These are phyloP conservation scores for Acanthochromis polyacanthus DNA, from an alignment of 2,113 vertebrate species.

Conservation along the genomic window DNA sequence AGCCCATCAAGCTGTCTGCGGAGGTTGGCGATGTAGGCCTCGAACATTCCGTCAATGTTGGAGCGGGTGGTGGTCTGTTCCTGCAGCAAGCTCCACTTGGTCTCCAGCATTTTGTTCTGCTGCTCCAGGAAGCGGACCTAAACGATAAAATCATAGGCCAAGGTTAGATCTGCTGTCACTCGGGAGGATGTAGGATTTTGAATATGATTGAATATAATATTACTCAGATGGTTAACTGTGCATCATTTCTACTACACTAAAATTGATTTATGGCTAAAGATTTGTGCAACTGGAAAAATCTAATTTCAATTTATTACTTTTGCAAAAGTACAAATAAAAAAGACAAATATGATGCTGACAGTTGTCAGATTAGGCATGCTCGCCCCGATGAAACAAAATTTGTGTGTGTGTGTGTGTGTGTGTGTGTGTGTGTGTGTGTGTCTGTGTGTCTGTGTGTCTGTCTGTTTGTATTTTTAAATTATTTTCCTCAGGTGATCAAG, in stretches of 20 bases:
- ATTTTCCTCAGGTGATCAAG: slow-evolving; percentile 28
- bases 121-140: slow-evolving; percentile 95
- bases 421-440: no score
- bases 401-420: slow-evolving; percentile 4
- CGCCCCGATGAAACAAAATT: background rate
- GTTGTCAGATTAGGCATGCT: background rate
- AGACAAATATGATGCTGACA: background rate
- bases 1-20: slow-evolving; percentile 89
- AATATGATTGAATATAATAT: background rate
- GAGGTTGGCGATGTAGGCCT: slow-evolving; percentile 90
- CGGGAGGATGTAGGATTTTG: background rate
- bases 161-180: slow-evolving; percentile 12
- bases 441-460: no score
- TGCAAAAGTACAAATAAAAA: background rate
- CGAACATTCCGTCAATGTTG: slow-evolving; percentile 90
- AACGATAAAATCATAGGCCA: background rate
- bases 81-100: slow-evolving; percentile 94
- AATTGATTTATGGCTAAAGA: background rate
- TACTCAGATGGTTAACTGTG: background rate
- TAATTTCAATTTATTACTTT: background rate
- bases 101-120: slow-evolving; percentile 98
- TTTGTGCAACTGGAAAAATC: background rate
- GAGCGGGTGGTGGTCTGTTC: slow-evolving; percentile 86
- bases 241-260: background rate
- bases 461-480: no score